Conservation (phyloP, 2,888 invertebrate genomes). For the Xestia c-nigrum region DNA sequence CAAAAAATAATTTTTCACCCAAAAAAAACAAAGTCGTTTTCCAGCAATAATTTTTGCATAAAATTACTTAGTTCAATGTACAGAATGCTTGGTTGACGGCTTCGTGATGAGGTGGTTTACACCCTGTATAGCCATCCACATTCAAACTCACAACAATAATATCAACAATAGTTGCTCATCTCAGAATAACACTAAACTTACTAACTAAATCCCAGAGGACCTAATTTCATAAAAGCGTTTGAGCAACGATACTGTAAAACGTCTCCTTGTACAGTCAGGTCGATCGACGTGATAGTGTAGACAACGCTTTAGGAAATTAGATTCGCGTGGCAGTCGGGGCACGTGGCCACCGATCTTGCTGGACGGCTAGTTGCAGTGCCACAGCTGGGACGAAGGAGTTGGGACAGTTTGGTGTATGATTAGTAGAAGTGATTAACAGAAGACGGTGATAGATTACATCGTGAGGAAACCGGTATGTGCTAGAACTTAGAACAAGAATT, state of each 20-base stretch:
- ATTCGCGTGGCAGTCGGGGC: slow-evolving; percentile 81
- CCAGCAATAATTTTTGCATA: too few species aligned
- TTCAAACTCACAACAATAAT: not conserved
- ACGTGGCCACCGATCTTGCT: slow-evolving; percentile 78
- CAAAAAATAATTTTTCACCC: too few species aligned
- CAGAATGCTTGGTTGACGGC: too few species aligned
- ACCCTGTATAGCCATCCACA: not conserved
- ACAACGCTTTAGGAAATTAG: slow-evolving; percentile 87
- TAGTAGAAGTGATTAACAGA: not conserved
- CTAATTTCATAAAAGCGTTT: slow-evolving; percentile 54
- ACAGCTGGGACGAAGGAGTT: slow-evolving; percentile 23
- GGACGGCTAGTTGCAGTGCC: slow-evolving; percentile 70
- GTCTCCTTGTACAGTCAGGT: slow-evolving; percentile 50
- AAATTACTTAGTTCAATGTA: too few species aligned
- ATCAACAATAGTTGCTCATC: not conserved
- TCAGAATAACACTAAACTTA: slow-evolving; percentile 12
- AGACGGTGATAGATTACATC: not conserved
- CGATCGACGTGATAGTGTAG: slow-evolving; percentile 74
- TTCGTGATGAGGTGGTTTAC: too few species aligned
- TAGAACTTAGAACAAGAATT: not conserved
- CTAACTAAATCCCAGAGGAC: slow-evolving; percentile 43
- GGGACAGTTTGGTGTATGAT: slow-evolving; percentile 9
- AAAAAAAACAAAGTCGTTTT: too few species aligned
- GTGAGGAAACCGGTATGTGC: not conserved
- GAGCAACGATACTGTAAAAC: slow-evolving; percentile 50